Evolutionary conservation across 2,113 vertebrate species (phyloP).

Genomic region (Saimiri boliviensis): DNA sequence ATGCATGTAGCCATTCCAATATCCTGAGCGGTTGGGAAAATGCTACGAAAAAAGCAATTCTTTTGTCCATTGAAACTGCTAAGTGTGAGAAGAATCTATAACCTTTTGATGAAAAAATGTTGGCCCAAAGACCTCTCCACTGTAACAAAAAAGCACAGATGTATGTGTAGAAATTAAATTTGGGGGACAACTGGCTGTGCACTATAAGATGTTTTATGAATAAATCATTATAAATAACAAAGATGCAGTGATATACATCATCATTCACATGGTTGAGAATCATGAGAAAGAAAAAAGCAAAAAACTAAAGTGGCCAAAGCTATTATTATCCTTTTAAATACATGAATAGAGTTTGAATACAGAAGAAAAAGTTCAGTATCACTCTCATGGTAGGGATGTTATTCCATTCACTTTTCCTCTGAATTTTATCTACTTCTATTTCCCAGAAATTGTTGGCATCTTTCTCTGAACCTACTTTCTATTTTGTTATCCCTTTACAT

Average conservation of each 20-base stretch:
- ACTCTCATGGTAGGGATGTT: not conserved
- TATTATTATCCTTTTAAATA: not conserved
- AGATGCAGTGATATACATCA: not conserved
- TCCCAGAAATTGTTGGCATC: not conserved
- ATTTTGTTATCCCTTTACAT: not conserved
- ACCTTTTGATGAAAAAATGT: not conserved
- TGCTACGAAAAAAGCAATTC: conserved; percentile 43
- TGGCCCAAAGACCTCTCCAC: not conserved
- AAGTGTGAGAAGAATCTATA: not conserved
- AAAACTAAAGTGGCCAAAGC: not conserved
- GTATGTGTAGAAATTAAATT: not conserved
- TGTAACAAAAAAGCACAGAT: not conserved
- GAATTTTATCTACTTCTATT: not conserved
- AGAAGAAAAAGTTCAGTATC: not conserved
- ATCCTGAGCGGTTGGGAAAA: conserved; percentile 29
- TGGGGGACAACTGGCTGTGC: not conserved
- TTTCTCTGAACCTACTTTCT: not conserved
- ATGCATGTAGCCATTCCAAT: not conserved
- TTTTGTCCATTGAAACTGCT: conserved; percentile 68
- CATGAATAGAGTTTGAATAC: not conserved
- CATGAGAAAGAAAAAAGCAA: not conserved
- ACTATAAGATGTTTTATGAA: not conserved
- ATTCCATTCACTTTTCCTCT: not conserved
- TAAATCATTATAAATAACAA: not conserved
- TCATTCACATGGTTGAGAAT: not conserved